Percentiles rank a stretch among this genome's conserved stretches.
Conservation (phyloP, 2,113 vertebrate species). For the Tonatia bakeri region DNA sequence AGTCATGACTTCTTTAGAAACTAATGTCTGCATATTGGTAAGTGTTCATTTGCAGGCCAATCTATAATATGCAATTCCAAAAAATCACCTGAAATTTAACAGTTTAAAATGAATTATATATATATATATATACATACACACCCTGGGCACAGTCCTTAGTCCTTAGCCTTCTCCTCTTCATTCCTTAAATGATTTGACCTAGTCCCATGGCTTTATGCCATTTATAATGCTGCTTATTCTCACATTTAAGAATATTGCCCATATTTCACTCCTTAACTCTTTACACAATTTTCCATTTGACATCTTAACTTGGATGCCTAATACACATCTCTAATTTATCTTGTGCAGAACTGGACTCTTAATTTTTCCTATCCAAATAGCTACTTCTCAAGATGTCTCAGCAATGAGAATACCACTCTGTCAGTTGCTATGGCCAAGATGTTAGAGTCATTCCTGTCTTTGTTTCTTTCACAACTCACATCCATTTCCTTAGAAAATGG, state of each 20-base stretch:
- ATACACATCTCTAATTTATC: neutral
- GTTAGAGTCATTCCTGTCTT: neutral
- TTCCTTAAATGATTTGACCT: neutral
- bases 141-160: neutral
- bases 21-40: neutral
- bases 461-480: neutral
- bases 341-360: neutral
- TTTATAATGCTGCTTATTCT: neutral
- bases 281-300: neutral
- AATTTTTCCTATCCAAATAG: neutral
- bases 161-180: neutral
- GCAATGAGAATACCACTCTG: neutral
- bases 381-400: neutral
- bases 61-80: neutral
- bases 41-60: neutral
- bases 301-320: neutral
- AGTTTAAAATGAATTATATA: neutral
- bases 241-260: neutral
- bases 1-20: neutral
- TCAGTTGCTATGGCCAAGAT: neutral
- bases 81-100: neutral
- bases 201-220: neutral
- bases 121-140: neutral
- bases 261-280: neutral
- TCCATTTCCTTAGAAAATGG: neutral